Conservation (phyloP, 2,113 vertebrate species). For the Phodopus roborovskii region DNA sequence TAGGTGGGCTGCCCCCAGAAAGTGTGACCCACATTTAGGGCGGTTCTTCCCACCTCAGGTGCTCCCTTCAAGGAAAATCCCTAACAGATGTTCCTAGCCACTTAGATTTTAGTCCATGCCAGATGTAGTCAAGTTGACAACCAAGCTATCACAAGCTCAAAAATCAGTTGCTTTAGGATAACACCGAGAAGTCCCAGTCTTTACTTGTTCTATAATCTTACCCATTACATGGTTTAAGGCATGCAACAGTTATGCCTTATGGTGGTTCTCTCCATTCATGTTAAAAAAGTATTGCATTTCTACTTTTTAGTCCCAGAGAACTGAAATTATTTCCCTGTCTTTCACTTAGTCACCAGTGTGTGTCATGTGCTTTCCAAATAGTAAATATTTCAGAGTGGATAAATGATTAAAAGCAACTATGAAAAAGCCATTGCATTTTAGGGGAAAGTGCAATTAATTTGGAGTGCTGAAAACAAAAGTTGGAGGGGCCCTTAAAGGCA, state of each 20-base stretch:
- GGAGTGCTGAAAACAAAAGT: neutral
- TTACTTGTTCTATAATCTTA: neutral
- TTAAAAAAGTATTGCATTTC: neutral
- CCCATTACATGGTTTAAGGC: neutral
- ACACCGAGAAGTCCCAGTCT: neutral
- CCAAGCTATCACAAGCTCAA: neutral
- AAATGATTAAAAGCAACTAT: neutral
- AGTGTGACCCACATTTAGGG: too few relatives aligned
- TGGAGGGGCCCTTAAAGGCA: neutral
- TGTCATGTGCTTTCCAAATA: neutral
- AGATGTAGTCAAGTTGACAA: neutral
- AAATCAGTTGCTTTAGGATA: neutral
- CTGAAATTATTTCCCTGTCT: neutral
- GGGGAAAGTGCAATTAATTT: neutral
- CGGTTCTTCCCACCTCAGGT: neutral
- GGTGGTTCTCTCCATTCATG: neutral
- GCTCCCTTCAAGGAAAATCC: neutral
- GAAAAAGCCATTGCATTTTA: neutral
- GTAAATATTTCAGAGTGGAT: conserved; percentile 29
- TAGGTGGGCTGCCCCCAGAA: neutral
- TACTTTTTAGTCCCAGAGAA: neutral
- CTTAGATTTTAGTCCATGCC: neutral
- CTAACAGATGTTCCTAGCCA: neutral
- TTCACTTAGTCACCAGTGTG: neutral
- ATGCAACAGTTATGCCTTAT: neutral